These are phyloP conservation scores for Sitophilus oryzae DNA, from an alignment of 1,140 invertebrate species.

Conservation along the genomic window DNA sequence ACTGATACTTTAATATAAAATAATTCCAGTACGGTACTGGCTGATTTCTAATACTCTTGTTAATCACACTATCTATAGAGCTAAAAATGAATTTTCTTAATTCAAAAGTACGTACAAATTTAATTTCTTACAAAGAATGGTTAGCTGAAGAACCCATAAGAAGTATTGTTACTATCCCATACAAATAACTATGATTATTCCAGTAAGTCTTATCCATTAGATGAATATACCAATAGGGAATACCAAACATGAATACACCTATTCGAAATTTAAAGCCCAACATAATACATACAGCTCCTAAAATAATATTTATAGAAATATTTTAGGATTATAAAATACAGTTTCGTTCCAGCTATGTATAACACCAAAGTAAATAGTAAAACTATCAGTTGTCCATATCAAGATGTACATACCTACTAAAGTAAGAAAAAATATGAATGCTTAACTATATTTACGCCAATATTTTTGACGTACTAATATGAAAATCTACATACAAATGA, in stretches of 20 bases:
- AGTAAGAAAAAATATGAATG: no score
- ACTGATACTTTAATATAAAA: conserved; percentile 75
- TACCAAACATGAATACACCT: conserved; percentile 60
- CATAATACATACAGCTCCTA: conserved; percentile 34
- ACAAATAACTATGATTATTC: conserved; percentile 94
- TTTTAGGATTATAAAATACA: neutral
- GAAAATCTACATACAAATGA: no score
- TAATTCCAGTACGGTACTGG: conserved; percentile 85
- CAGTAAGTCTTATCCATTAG: conserved; percentile 82
- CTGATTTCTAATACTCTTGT: conserved; percentile 42
- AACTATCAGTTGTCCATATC: no score
- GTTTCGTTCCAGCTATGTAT: neutral
- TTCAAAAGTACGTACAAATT: neutral
- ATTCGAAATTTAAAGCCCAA: conserved; percentile 68
- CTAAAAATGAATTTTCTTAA: conserved; percentile 45
- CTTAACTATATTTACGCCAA: no score
- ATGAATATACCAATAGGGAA: conserved; percentile 84
- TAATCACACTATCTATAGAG: conserved; percentile 58
- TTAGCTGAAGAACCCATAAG: conserved; percentile 66
- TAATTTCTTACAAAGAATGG: conserved; percentile 60
- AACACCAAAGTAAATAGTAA: neutral
- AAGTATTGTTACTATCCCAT: conserved; percentile 67
- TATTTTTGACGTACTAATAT: no score
- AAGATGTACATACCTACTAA: no score
- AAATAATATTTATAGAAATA: conserved; percentile 6